Conservation (phyloP, 30 jellyfish, hydroid and myxozoan species). For the Rhopilema esculentum region DNA sequence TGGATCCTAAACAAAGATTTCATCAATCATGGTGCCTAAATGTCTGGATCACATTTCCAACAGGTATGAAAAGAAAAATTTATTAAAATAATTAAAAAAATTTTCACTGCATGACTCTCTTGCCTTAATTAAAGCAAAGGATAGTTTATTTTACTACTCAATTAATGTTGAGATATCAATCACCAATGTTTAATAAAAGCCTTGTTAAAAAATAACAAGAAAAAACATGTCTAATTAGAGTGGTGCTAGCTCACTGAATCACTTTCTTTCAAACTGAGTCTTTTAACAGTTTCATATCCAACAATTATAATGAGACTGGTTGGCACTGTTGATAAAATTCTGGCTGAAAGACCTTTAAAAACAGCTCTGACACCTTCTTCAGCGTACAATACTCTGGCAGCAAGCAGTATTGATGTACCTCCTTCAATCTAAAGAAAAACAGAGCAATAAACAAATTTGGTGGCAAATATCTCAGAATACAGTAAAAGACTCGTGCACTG, state of each 20-base stretch:
- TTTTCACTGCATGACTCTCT: too few species aligned
- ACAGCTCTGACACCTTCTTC: constrained; percentile 91
- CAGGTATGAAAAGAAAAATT: too few species aligned
- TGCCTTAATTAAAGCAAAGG: too few species aligned
- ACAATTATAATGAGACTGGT: constrained; percentile 75
- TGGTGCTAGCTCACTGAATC: constrained; percentile 2
- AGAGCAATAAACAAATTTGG: not conserved
- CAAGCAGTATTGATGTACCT: constrained; percentile 62
- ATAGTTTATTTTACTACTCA: too few species aligned
- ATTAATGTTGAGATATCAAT: too few species aligned
- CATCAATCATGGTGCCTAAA: too few species aligned
- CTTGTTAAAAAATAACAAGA: not conserved
- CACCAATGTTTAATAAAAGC: not conserved
- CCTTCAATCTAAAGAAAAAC: constrained; percentile 77
- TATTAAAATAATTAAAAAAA: too few species aligned
- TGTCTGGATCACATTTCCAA: too few species aligned
- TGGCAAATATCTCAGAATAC: not conserved
- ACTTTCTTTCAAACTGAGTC: constrained; percentile 68
- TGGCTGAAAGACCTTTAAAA: constrained; percentile 89
- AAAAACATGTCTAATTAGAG: not conserved
- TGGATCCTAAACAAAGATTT: too few species aligned
- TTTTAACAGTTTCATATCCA: constrained; percentile 90
- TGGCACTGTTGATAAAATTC: constrained; percentile 86
- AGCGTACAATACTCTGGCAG: constrained; percentile 55
- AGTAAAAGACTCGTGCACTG: not conserved